Evolutionary conservation across 2,113 vertebrate genomes (phyloP).

Genomic region (Podarcis muralis): DNA sequence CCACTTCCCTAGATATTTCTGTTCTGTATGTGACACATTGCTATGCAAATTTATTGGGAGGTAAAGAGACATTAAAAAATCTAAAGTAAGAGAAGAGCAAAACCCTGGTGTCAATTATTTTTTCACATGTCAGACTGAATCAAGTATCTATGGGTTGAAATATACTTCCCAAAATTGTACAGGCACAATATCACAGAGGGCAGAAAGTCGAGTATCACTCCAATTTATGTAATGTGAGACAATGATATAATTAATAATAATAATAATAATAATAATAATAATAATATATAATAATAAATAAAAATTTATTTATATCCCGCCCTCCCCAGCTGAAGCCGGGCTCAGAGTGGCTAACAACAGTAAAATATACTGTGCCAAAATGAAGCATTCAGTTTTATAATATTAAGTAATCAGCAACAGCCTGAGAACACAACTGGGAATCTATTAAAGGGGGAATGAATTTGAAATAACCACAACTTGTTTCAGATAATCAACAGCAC

Average conservation of each 20-base stretch:
- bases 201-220: not conserved
- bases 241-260: not conserved
- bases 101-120: not conserved
- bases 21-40: not conserved
- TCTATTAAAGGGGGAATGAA: fast-evolving
- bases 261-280: too few species aligned
- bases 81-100: not conserved
- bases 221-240: not conserved
- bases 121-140: not conserved
- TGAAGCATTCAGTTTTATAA: fast-evolving
- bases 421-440: not conserved
- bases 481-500: not conserved
- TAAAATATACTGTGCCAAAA: not conserved
- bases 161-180: not conserved
- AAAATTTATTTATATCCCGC: too few species aligned
- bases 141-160: not conserved
- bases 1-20: not conserved
- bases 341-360: too few species aligned
- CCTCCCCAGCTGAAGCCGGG: too few species aligned
- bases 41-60: not conserved
- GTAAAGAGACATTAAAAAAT: not conserved
- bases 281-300: too few species aligned
- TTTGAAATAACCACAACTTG: not conserved
- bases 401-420: not conserved
- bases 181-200: not conserved